Evolutionary conservation across 2,888 invertebrate species (phyloP).

Genomic region (Strigamia maritima): DNA sequence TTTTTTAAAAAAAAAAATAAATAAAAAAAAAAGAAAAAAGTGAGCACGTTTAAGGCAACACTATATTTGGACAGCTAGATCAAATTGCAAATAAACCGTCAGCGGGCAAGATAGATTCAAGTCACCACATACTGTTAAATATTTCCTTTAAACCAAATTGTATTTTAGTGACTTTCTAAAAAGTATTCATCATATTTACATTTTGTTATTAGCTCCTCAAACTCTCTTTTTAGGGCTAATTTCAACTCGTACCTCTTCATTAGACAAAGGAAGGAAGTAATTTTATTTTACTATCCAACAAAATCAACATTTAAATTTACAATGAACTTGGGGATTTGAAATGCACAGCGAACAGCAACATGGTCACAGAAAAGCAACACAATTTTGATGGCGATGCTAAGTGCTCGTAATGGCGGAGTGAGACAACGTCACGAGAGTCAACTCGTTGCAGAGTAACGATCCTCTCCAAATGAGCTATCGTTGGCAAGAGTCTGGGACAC

Average conservation of each 20-base stretch:
- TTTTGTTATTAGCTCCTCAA: background rate
- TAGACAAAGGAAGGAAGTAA: constrained; percentile 23
- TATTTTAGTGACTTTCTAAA: constrained; percentile 24
- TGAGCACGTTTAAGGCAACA: background rate
- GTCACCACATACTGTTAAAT: constrained; percentile 19
- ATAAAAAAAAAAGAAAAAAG: too few species aligned
- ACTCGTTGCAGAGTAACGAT: constrained; percentile 30
- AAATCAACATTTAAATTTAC: constrained; percentile 37
- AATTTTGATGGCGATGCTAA: constrained; percentile 29
- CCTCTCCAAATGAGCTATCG: constrained; percentile 31
- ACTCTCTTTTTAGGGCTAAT: background rate
- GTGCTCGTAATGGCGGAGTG: constrained; percentile 37
- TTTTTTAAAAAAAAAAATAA: background rate
- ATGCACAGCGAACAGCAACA: background rate
- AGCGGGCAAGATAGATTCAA: constrained; percentile 17
- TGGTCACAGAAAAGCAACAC: background rate
- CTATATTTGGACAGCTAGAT: constrained; percentile 36
- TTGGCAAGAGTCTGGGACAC: constrained; percentile 26
- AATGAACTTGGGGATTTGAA: constrained; percentile 38
- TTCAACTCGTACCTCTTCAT: constrained; percentile 1
- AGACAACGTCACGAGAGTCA: background rate
- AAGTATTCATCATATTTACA: constrained; percentile 17
- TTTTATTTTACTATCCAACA: constrained; percentile 35
- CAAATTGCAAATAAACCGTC: constrained; percentile 38
- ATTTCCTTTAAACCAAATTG: constrained; percentile 25